These are phyloP conservation scores for Crotalus horridus DNA, from an alignment of 2,113 vertebrate species.

Conservation along the genomic window DNA sequence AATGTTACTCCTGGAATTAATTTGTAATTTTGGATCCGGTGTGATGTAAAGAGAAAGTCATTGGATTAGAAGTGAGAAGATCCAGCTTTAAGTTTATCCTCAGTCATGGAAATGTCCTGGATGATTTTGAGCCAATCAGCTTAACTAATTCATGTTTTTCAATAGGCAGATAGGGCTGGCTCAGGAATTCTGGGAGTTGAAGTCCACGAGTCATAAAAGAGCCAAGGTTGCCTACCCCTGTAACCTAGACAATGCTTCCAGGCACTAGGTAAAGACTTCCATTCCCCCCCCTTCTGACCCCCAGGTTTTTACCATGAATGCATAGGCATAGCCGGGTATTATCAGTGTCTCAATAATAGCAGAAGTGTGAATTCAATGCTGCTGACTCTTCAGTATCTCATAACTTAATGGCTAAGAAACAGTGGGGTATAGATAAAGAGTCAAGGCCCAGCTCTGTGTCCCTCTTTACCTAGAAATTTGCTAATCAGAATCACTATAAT, in stretches of 20 bases:
- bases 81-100: background rate
- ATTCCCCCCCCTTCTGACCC: background rate
- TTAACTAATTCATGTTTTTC: background rate
- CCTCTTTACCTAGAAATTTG: background rate
- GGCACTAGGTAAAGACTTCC: background rate
- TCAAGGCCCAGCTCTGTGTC: background rate
- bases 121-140: background rate
- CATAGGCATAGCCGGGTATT: background rate
- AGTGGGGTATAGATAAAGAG: background rate
- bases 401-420: background rate
- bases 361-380: background rate
- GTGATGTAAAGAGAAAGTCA: background rate
- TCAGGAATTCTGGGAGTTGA: too few relatives aligned
- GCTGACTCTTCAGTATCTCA: background rate
- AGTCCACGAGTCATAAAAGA: too few relatives aligned
- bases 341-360: background rate
- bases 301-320: background rate
- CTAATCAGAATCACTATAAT: background rate
- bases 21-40: background rate
- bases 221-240: too few relatives aligned
- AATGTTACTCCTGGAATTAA: background rate
- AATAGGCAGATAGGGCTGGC: background rate
- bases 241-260: background rate
- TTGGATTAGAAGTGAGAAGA: background rate
- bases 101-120: background rate